These are phyloP conservation scores for Ricordea florida DNA, from an alignment of 92 coral and sea anemone genomes.

Conservation along the genomic window DNA sequence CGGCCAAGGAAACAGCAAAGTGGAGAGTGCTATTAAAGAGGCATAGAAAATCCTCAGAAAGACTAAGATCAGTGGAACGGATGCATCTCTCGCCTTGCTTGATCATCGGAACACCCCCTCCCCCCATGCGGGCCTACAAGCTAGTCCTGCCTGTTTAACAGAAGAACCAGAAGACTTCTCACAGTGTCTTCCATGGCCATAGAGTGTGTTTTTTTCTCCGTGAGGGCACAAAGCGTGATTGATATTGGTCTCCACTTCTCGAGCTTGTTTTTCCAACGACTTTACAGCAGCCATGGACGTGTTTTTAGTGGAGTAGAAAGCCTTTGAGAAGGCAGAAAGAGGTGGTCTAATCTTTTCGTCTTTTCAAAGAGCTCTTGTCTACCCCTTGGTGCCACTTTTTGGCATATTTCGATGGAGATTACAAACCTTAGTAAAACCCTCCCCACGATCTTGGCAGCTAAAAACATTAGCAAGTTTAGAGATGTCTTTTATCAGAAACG, in stretches of 20 bases:
- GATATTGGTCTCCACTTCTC: background rate
- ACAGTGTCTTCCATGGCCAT: too few relatives aligned
- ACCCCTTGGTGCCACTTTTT: background rate
- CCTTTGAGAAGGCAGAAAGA: background rate
- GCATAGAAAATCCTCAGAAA: background rate
- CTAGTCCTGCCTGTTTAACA: background rate
- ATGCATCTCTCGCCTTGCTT: background rate
- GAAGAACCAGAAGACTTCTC: too few relatives aligned
- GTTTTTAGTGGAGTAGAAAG: background rate
- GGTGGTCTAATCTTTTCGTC: background rate
- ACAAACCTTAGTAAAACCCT: background rate
- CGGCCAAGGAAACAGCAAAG: background rate
- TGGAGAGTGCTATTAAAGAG: slow-evolving; percentile 3
- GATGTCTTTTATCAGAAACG: background rate
- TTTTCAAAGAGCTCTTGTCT: background rate
- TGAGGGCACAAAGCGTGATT: background rate
- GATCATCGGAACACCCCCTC: background rate
- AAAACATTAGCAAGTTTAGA: background rate
- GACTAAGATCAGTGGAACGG: background rate
- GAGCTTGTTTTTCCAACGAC: background rate
- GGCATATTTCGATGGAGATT: background rate
- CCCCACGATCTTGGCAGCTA: background rate
- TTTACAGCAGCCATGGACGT: too few relatives aligned
- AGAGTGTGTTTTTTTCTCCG: too few relatives aligned
- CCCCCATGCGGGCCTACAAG: background rate